Percentiles rank a stretch among this genome's conserved stretches.
These are phyloP conservation scores for Myotis vivesi DNA, from an alignment of 2,797 vertebrate genomes.

Conservation along the genomic window DNA sequence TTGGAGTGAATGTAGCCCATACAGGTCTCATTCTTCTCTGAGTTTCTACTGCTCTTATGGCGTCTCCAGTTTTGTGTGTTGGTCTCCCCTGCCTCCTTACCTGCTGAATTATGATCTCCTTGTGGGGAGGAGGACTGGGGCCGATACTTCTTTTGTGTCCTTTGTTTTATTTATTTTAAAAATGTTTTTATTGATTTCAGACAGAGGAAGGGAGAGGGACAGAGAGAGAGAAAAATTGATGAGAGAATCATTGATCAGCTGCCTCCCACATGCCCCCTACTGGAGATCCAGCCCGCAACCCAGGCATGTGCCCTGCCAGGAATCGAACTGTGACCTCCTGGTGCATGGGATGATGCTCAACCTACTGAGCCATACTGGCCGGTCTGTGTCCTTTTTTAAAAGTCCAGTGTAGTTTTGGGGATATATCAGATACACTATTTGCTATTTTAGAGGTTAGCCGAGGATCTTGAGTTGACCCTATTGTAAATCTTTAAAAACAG, in stretches of 20 bases:
- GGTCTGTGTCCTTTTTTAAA: not conserved
- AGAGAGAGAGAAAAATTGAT: no score
- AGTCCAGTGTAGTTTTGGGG: not conserved
- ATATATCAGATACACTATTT: not conserved
- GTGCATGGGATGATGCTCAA: no score
- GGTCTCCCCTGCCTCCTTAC: not conserved
- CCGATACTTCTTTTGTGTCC: not conserved
- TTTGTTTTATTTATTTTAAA: not conserved
- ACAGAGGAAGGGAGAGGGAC: no score
- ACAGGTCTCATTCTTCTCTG: not conserved
- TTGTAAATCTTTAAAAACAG: constrained; percentile 20
- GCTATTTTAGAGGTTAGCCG: not conserved
- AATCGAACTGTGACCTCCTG: no score
- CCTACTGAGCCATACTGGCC: no score
- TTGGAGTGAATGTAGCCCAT: not conserved
- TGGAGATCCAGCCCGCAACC: no score
- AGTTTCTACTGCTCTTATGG: not conserved
- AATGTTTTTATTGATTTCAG: no score
- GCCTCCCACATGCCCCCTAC: no score
- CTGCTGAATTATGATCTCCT: not conserved
- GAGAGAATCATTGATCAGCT: no score
- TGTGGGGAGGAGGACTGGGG: not conserved
- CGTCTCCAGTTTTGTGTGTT: not conserved
- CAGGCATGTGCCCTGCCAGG: no score
- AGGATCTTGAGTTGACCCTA: constrained; percentile 4